Base-by-base conservation (phyloP, 1,140 invertebrate genomes). In the Eumaeus atala region DNA sequence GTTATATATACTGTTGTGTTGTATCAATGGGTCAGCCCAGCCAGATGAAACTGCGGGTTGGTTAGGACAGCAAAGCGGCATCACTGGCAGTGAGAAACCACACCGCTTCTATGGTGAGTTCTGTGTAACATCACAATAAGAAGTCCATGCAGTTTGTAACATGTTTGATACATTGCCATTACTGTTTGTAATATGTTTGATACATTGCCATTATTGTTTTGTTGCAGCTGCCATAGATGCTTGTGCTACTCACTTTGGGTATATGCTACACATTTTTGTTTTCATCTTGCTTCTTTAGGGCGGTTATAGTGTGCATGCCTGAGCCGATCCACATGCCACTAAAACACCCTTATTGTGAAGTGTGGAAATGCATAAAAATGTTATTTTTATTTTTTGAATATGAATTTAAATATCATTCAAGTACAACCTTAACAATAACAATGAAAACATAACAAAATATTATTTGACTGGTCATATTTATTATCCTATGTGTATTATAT, bases 1-100 rank as follows among this genome's bases (percentile, higher is more conserved):
- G 84, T 87, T 87, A 82, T 87, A 87, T 84, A 84, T 87, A 83
- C 77, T 84, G 69, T 87, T 87, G 67, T 87, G 82, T 87, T 87
- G 82, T 87, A 73, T 80, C 65, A 87, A 84, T 59, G 81, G 83
- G 67, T 82, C 81, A 84, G 85, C 81, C 62, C 84, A 87, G 77
- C 81, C 84, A 51, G 87, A 88, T 61, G 86, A 88, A 66, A 87
- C 86, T 14, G 81, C 82, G 50, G 77, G 73, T 65, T 87, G 87
- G 85, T 63, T 88, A 63, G 80, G 80, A 58, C 79, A 87, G 66
- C 78, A 77, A 51, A 85, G 75, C 66, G 74, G 75, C 40, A 62
- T 77, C 57, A 62, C 69, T 12, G 69, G 74, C 21, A 70, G 70
- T 18, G 82, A 84, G 69, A 87, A 81, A 61, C 82, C 87, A 44